Conservation (phyloP, 2,113 vertebrate genomes). For the Callionymus lyra region DNA sequence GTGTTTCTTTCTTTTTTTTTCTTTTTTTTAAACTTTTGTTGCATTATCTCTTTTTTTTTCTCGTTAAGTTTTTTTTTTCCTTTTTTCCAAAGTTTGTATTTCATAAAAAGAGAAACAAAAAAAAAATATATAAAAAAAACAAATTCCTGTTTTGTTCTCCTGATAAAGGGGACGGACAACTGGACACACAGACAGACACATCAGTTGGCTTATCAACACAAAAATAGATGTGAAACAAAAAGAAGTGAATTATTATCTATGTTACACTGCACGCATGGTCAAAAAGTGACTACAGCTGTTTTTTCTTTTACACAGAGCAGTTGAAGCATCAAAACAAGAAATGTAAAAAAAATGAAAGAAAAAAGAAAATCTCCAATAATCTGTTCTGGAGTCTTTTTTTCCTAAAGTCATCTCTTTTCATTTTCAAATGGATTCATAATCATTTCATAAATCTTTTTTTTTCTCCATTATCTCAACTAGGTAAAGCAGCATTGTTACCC, state of each 20-base stretch:
- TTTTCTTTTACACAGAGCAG: conserved; percentile 65
- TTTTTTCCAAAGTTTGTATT: conserved; percentile 54
- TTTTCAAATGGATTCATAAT: conserved; percentile 54
- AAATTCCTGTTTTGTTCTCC: conserved; percentile 65
- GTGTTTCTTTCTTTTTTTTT: conserved; percentile 50
- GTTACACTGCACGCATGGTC: conserved; percentile 74
- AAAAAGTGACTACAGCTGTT: conserved; percentile 69
- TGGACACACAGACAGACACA: conserved; percentile 60
- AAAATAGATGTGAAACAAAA: conserved; percentile 58
- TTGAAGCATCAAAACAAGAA: conserved; percentile 59
- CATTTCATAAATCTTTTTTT: conserved; percentile 52
- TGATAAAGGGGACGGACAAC: conserved; percentile 64
- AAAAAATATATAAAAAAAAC: conserved; percentile 28
- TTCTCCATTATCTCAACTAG: conserved; percentile 53
- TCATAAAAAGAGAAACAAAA: conserved; percentile 41
- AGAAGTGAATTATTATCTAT: conserved; percentile 63
- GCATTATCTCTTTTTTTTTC: conserved; percentile 49
- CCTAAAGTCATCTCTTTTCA: conserved; percentile 52
- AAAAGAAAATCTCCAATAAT: conserved; percentile 50
- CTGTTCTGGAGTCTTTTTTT: conserved; percentile 66
- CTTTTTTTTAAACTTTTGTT: conserved; percentile 54
- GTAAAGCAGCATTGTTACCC: conserved; percentile 68
- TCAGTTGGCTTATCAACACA: conserved; percentile 62
- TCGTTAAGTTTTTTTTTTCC: conserved; percentile 32
- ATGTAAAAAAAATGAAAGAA: conserved; percentile 49